Percentiles rank a stretch among this genome's conserved stretches.
These are phyloP conservation scores for Nyctibius grandis DNA, from an alignment of 2,797 vertebrate genomes.

Conservation along the genomic window DNA sequence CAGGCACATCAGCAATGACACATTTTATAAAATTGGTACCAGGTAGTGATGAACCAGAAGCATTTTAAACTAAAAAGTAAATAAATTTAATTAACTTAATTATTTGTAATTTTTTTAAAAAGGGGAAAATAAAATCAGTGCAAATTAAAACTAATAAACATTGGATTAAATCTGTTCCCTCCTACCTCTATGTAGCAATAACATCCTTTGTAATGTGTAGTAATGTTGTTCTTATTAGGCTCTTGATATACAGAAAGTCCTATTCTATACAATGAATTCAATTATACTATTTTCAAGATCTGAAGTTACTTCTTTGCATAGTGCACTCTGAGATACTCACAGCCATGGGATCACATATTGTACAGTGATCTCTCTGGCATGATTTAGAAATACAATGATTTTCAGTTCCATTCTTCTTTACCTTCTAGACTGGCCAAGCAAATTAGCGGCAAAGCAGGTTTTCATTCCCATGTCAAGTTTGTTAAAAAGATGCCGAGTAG, in stretches of 20 bases:
- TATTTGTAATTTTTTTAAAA: background rate
- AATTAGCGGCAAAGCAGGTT: background rate
- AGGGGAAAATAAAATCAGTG: background rate
- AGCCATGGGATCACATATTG: background rate
- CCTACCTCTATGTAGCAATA: background rate
- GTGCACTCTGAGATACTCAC: background rate
- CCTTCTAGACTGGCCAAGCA: background rate
- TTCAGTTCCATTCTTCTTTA: background rate
- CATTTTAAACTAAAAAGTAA: background rate
- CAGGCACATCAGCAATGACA: background rate
- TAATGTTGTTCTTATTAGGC: background rate
- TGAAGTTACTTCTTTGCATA: background rate
- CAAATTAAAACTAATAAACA: background rate
- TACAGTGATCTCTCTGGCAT: background rate
- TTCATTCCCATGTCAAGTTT: background rate
- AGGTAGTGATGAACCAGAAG: background rate
- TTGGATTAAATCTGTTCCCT: background rate
- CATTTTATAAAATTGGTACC: background rate
- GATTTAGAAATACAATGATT: background rate
- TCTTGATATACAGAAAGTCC: background rate
- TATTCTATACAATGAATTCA: background rate
- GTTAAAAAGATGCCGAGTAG: background rate
- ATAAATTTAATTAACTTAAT: background rate
- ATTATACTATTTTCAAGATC: background rate
- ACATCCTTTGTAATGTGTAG: background rate